Evolutionary conservation across 2,797 vertebrate species (phyloP).

Genomic region (Xyrichtys novacula): DNA sequence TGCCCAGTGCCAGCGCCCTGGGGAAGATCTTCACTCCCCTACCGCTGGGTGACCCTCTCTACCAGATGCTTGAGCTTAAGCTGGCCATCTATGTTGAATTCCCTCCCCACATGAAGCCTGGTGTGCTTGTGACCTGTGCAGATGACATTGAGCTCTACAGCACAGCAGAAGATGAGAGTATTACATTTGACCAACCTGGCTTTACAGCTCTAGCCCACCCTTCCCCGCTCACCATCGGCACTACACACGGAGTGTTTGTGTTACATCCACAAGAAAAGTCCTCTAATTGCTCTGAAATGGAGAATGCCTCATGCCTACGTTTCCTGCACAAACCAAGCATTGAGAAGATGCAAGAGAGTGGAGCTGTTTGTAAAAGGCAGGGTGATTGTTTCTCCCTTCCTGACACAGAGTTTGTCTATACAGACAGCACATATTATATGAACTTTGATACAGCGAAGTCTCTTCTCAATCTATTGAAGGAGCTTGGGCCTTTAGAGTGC

Average conservation of each 20-base stretch:
- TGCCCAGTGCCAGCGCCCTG: slow-evolving; percentile 93
- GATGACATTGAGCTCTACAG: slow-evolving; percentile 96
- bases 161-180: slow-evolving; percentile 52
- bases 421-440: slow-evolving; percentile 95
- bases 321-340: slow-evolving; percentile 95
- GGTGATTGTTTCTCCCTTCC: slow-evolving; percentile 1
- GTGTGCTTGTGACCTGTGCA: slow-evolving; percentile 90
- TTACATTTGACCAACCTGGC: slow-evolving; percentile 89
- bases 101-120: slow-evolving; percentile 90
- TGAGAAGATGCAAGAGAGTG: slow-evolving; percentile 81
- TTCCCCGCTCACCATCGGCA: slow-evolving; percentile 87
- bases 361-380: slow-evolving; percentile 81
- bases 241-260: slow-evolving; percentile 95
- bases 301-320: slow-evolving; percentile 80
- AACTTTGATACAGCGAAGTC: slow-evolving; percentile 79
- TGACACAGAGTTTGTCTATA: slow-evolving; percentile 88
- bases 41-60: slow-evolving; percentile 90
- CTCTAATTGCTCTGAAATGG: slow-evolving; percentile 70
- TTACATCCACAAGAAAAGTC: slow-evolving; percentile 75
- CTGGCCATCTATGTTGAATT: slow-evolving; percentile 95
- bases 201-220: slow-evolving; percentile 96
- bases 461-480: slow-evolving; percentile 85
- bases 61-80: slow-evolving; percentile 97
- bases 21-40: slow-evolving; percentile 96
- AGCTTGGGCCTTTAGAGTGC: slow-evolving; percentile 85